phyloP scores from a whole-genome alignment of 2,888 invertebrate genomes.

The Caenorhabditis sp. region DNA sequence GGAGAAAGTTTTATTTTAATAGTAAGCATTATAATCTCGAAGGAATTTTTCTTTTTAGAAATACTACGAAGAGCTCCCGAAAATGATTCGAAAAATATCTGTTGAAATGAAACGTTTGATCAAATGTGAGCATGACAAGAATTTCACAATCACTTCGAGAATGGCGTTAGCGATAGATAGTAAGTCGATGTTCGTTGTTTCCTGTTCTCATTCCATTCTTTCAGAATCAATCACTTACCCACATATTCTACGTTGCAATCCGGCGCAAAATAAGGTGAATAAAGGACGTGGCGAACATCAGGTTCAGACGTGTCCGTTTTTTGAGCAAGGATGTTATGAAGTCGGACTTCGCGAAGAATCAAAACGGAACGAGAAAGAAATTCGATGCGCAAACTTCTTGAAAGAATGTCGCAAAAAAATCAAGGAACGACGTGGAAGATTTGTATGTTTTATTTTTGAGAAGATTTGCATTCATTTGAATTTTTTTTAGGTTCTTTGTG shows the following conservation, averaged over 20 bases:
- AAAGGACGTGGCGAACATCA: neutral
- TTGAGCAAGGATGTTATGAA: neutral
- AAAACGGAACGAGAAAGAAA: neutral
- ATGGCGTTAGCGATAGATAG: neutral
- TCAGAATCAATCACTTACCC: constrained; percentile 19
- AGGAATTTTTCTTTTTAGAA: too few relatives aligned
- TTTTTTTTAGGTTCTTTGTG: neutral
- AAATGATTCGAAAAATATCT: constrained; percentile 5
- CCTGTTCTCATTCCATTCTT: neutral
- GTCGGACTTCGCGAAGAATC: neutral
- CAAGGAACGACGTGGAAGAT: neutral
- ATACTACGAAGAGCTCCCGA: constrained; percentile 7
- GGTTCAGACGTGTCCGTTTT: neutral
- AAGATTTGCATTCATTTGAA: too few relatives aligned
- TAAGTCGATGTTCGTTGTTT: neutral
- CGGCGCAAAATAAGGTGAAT: constrained; percentile 7
- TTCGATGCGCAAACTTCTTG: neutral
- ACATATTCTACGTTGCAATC: constrained; percentile 21
- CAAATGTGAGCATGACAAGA: neutral
- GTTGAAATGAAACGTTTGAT: neutral
- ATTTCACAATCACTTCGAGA: neutral
- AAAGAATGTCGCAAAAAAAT: neutral
- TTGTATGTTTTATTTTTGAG: neutral
- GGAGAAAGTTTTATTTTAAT: too few relatives aligned
- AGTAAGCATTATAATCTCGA: too few relatives aligned